These are phyloP conservation scores for Epinotia bilunana DNA, from an alignment of 2,888 invertebrate species.

Conservation along the genomic window DNA sequence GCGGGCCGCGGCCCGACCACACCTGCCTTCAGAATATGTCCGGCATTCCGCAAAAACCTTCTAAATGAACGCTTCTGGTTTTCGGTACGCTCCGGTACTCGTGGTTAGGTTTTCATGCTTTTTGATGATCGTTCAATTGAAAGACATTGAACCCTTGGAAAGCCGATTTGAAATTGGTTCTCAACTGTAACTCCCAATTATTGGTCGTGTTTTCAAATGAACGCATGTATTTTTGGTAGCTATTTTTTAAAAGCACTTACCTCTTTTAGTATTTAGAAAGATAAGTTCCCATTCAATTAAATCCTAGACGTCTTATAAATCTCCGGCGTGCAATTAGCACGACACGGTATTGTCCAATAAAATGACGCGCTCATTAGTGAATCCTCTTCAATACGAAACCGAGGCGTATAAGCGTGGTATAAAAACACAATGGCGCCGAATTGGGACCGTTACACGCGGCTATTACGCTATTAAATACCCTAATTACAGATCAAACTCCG, in stretches of 20 bases:
- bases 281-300: slow-evolving; percentile 32
- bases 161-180: no score
- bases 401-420: slow-evolving; percentile 58
- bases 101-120: background rate
- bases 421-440: slow-evolving; percentile 74
- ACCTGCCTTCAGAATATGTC: slow-evolving; percentile 75
- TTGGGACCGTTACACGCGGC: slow-evolving; percentile 74
- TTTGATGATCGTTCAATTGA: background rate
- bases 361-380: slow-evolving; percentile 52
- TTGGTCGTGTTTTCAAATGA: background rate
- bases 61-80: slow-evolving; percentile 62
- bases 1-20: slow-evolving; percentile 63
- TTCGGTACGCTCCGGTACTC: slow-evolving; percentile 24
- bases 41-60: slow-evolving; percentile 73
- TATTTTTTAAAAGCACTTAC: background rate
- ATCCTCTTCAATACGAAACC: slow-evolving; percentile 62
- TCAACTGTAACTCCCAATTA: no score
- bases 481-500: slow-evolving; percentile 80
- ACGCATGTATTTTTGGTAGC: background rate
- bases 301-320: slow-evolving; percentile 23
- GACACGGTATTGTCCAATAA: slow-evolving; percentile 39
- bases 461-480: slow-evolving; percentile 77
- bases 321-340: slow-evolving; percentile 16
- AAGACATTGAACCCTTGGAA: background rate
- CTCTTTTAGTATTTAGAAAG: slow-evolving; percentile 3